These are phyloP conservation scores for Oxyura jamaicensis DNA, from an alignment of 2,113 vertebrate species.

Conservation along the genomic window DNA sequence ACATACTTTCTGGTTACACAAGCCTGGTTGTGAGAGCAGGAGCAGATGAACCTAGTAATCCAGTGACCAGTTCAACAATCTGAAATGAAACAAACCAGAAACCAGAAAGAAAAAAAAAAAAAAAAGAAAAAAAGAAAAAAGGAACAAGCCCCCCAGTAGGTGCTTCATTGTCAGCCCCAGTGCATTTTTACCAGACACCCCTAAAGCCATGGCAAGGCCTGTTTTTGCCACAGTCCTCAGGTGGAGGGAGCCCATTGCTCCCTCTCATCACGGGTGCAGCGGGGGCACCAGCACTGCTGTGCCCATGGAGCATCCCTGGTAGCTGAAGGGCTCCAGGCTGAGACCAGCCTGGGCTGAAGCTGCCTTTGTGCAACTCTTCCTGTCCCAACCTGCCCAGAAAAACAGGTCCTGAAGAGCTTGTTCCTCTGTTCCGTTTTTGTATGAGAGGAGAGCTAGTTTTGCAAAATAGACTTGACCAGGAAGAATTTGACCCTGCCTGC, in stretches of 20 bases:
- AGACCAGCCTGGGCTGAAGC: not conserved
- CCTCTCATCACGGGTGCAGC: not conserved
- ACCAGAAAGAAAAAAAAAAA: not conserved
- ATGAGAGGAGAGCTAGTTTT: not conserved
- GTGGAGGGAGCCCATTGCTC: not conserved
- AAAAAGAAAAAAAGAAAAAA: not conserved
- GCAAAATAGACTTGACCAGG: not conserved
- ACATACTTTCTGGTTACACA: not conserved
- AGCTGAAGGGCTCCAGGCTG: not conserved
- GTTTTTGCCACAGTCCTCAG: not conserved
- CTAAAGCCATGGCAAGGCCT: not conserved
- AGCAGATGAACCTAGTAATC: not conserved
- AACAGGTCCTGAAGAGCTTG: not conserved
- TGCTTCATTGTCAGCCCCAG: not conserved
- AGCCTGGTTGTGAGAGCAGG: not conserved
- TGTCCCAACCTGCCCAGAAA: not conserved
- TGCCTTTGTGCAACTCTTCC: not conserved
- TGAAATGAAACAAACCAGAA: not conserved
- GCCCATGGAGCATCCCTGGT: rapidly evolving
- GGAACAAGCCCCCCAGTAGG: not conserved
- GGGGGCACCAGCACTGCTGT: not conserved
- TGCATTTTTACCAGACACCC: not conserved
- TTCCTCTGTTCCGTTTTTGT: not conserved
- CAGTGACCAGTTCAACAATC: not conserved
- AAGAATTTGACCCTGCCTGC: not conserved